Evolutionary conservation across 2,888 invertebrate species (phyloP).

Genomic region (Rhagonycha lutea): DNA sequence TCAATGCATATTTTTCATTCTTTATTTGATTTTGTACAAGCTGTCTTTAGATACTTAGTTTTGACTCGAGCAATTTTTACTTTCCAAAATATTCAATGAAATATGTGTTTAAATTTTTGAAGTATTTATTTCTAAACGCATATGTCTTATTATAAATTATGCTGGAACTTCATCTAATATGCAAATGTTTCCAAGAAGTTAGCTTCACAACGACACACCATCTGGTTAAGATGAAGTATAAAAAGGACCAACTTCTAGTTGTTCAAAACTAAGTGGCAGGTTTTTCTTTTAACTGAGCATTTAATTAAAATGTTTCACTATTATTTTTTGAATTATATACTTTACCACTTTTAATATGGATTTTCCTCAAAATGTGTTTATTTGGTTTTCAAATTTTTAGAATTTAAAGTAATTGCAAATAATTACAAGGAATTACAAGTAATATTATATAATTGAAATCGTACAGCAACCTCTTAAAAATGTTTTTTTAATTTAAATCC

Average conservation of each 20-base stretch:
- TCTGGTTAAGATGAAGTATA: conserved; percentile 63
- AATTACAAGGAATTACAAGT: too few relatives aligned
- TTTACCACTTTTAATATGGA: not conserved
- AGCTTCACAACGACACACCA: conserved; percentile 52
- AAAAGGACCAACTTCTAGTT: conserved; percentile 53
- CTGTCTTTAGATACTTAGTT: conserved; percentile 29
- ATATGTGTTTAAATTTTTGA: not conserved
- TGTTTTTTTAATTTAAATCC: not conserved
- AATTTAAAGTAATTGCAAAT: too few relatives aligned
- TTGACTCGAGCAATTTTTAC: conserved; percentile 20
- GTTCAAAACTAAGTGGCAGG: conserved; percentile 35
- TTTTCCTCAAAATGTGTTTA: not conserved
- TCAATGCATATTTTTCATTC: conserved; percentile 55
- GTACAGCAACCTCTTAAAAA: not conserved
- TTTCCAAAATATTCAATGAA: conserved; percentile 4
- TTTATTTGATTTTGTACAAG: conserved; percentile 44
- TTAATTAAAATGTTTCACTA: conserved; percentile 41
- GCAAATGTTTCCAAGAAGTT: conserved; percentile 55
- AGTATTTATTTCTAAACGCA: conserved; percentile 13
- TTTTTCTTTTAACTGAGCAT: conserved; percentile 42
- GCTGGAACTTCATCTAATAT: conserved; percentile 53
- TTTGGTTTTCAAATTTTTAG: too few relatives aligned
- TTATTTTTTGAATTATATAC: not conserved
- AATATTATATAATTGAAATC: too few relatives aligned
- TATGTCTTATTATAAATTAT: conserved; percentile 29